Evolutionary conservation across 2,113 vertebrate species (phyloP).

Genomic region (Melanerpes aurifrons): DNA sequence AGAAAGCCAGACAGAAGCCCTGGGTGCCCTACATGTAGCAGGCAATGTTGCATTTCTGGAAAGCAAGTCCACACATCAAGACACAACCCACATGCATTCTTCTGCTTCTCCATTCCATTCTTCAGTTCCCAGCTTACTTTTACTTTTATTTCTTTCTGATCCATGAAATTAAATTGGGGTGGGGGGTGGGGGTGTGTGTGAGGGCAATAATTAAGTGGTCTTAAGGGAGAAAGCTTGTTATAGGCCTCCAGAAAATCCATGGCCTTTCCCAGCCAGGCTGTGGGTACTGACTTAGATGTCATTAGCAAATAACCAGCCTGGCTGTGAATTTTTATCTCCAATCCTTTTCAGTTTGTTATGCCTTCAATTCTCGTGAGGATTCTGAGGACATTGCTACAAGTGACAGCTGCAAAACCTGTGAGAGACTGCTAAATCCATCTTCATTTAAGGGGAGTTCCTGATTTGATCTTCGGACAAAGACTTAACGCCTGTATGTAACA

Average conservation of each 20-base stretch:
- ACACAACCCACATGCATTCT: accelerated
- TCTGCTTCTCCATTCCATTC: background rate
- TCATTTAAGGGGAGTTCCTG: background rate
- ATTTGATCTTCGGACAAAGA: background rate
- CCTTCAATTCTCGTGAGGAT: background rate
- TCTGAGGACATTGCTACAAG: background rate
- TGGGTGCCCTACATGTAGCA: background rate
- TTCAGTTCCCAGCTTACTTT: background rate
- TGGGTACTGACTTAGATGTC: background rate
- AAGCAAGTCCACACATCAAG: background rate
- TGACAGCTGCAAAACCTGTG: background rate
- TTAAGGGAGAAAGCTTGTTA: background rate
- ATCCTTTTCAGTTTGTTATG: background rate
- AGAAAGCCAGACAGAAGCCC: background rate
- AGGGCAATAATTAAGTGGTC: too few relatives aligned
- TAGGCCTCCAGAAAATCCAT: background rate
- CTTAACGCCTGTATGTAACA: background rate
- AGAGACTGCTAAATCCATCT: background rate
- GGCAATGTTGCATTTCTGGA: background rate
- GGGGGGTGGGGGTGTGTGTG: too few relatives aligned
- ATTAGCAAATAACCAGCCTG: background rate
- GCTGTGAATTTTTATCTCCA: background rate
- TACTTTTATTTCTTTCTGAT: background rate
- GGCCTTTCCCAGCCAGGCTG: accelerated
- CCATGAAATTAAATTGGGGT: background rate